Conservation (phyloP, 2,888 invertebrate genomes). For the Drosophila neutralis region DNA sequence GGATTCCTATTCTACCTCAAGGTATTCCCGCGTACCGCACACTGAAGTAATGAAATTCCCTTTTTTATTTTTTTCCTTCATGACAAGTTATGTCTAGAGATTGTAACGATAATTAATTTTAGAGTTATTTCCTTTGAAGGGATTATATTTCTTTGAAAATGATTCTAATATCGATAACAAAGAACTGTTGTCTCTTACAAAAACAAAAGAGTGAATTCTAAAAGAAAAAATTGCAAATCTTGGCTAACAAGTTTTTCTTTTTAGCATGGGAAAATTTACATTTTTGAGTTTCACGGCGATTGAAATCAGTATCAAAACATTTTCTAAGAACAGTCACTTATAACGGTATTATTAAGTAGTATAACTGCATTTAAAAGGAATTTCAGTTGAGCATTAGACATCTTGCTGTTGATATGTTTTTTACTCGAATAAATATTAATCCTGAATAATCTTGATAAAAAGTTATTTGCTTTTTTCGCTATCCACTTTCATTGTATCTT, state of each 20-base stretch:
- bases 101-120: constrained; percentile 35
- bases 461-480: background rate
- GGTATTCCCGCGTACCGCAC: constrained; percentile 2
- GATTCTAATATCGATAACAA: background rate
- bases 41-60: background rate
- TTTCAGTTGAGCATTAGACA: background rate
- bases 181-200: background rate
- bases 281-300: too few relatives aligned
- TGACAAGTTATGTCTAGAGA: constrained; percentile 16
- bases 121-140: constrained; percentile 13
- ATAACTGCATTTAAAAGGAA: background rate
- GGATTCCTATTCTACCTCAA: constrained; percentile 22
- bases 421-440: background rate
- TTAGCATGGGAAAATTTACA: background rate
- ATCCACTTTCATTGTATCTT: background rate
- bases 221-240: background rate
- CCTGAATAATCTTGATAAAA: too few relatives aligned
- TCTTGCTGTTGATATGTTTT: background rate
- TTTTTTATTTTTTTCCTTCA: background rate
- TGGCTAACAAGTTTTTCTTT: background rate
- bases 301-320: too few relatives aligned
- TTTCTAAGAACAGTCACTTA: too few relatives aligned
- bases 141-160: background rate
- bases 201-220: background rate
- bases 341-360: background rate